phyloP scores from a whole-genome alignment of 2,113 vertebrate species.

The Galbula dea region DNA sequence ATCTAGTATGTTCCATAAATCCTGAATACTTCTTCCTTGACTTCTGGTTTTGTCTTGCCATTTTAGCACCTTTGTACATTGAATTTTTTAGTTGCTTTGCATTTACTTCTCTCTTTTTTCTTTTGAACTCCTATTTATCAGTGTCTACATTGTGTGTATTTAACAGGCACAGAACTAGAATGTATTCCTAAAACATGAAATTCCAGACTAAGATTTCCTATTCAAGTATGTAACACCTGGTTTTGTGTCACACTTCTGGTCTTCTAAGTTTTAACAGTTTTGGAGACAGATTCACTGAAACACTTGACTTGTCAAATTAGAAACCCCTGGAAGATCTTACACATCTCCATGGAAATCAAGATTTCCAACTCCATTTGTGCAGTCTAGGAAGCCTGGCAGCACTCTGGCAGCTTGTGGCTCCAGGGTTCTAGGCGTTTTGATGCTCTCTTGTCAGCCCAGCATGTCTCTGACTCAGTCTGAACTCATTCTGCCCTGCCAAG shows the following conservation, averaged over 20 bases:
- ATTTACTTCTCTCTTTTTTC: background rate
- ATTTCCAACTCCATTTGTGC: background rate
- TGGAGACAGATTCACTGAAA: background rate
- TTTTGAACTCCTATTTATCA: background rate
- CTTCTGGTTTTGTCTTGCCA: background rate
- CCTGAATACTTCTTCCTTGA: background rate
- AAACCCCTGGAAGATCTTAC: background rate
- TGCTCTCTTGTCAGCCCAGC: background rate
- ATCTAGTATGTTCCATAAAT: background rate
- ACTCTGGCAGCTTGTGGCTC: rapidly evolving
- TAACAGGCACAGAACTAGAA: background rate
- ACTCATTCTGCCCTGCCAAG: background rate
- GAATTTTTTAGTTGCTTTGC: background rate
- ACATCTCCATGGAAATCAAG: background rate
- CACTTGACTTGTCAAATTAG: background rate
- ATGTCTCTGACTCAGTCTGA: background rate
- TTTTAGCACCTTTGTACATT: background rate
- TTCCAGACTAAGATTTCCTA: background rate
- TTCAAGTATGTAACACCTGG: background rate
- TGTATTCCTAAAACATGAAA: background rate
- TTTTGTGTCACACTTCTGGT: background rate
- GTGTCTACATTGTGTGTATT: background rate
- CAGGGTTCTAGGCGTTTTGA: background rate
- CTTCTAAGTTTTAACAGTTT: background rate
- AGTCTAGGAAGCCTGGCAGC: background rate